A percentile compares a stretch with the other conserved stretches of the same genome.
phyloP scores from a whole-genome alignment of 2,113 vertebrate species.

The Haliaeetus leucogaster region DNA sequence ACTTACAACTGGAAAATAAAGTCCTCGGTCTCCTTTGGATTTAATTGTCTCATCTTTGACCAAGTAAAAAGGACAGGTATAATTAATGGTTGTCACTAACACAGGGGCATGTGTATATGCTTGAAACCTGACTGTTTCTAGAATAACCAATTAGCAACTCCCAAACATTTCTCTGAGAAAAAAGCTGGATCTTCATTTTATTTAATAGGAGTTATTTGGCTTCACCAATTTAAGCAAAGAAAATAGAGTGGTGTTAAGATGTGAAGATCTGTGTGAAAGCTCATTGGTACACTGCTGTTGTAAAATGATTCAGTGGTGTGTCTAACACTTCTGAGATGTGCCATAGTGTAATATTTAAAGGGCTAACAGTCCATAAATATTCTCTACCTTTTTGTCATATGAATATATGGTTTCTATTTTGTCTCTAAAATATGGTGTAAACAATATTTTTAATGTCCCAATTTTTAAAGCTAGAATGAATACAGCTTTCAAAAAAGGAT shows the following conservation, averaged over 20 bases:
- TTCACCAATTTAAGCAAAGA: not conserved
- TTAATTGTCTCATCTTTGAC: not conserved
- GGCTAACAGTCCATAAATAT: constrained; percentile 9
- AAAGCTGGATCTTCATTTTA: not conserved
- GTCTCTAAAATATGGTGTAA: constrained; percentile 8
- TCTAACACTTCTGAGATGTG: not conserved
- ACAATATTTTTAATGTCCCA: not conserved
- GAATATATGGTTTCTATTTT: not conserved
- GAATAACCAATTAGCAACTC: not conserved
- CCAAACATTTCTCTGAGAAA: not conserved
- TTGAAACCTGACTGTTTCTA: not conserved
- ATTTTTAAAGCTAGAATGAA: not conserved
- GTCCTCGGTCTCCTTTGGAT: not conserved
- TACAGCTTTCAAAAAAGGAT: not conserved
- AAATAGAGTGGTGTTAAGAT: not conserved
- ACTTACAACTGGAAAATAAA: not conserved
- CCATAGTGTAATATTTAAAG: not conserved
- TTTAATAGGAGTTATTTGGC: not conserved
- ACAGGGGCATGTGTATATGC: no score
- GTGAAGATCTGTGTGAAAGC: not conserved
- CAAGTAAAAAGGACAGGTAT: not conserved
- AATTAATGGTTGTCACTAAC: not conserved
- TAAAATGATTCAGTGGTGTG: not conserved
- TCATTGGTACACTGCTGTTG: not conserved
- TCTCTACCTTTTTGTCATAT: not conserved